Percentiles rank a stretch among this genome's conserved stretches.
Evolutionary conservation across 1,140 invertebrate genomes (phyloP).

Genomic region (Polypedilum pembai): DNA sequence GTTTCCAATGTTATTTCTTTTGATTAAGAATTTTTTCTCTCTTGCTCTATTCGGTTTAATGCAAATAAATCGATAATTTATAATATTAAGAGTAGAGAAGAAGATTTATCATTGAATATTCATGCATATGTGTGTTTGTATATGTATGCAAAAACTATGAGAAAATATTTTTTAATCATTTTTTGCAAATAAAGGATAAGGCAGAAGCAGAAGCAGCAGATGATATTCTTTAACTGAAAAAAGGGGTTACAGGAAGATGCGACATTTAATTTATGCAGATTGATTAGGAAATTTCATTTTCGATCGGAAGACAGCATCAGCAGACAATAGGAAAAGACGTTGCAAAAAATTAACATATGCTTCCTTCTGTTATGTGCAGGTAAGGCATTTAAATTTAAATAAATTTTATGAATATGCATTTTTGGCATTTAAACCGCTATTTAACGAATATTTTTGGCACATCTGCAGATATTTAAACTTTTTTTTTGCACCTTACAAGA

Average conservation of each 20-base stretch:
- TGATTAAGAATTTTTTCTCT: background rate
- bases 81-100: background rate
- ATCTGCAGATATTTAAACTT: background rate
- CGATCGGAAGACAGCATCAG: background rate
- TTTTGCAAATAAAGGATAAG: background rate
- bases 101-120: slow-evolving; percentile 26
- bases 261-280: slow-evolving; percentile 25
- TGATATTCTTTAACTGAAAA: slow-evolving; percentile 9
- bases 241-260: slow-evolving; percentile 15
- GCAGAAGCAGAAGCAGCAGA: too few species aligned
- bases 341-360: slow-evolving; percentile 19
- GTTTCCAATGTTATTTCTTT: slow-evolving; percentile 22
- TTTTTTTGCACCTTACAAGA: slow-evolving; percentile 16
- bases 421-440: background rate
- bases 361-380: background rate
- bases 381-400: slow-evolving; percentile 27
- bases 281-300: slow-evolving; percentile 5
- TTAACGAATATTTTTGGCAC: background rate
- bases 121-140: background rate
- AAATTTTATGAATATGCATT: slow-evolving; percentile 28
- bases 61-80: slow-evolving; percentile 28
- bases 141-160: slow-evolving; percentile 24
- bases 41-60: background rate
- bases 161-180: slow-evolving; percentile 22
- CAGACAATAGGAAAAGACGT: slow-evolving; percentile 22